Base-by-base conservation (phyloP, 2,888 invertebrate genomes). In the Galerucella pusilla region DNA sequence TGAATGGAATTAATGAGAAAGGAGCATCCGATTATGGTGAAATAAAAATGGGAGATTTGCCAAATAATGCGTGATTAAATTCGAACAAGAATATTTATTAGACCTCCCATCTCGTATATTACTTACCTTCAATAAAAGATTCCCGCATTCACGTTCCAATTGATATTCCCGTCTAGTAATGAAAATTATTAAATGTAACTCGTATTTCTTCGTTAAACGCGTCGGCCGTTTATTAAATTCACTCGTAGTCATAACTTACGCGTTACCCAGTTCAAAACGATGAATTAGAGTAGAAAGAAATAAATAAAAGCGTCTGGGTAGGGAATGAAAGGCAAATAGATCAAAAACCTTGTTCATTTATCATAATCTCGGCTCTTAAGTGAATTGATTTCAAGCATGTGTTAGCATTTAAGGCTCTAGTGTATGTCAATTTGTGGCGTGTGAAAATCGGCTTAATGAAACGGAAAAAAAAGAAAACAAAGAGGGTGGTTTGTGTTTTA, bases 151-250 rank as follows among this genome's bases (percentile, higher is more conserved):
- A 16, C 16, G 52, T 20, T 66, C 25, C 16, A 16, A 20, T 66
- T 45, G 65, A 49, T 65, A 65, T 20, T 35, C 68, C 28, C 64
- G 60, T 69, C 68, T 54, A 70, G 60, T 49, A 42, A 68, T 70
- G 66, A 70, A 54, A 60, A 59, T 66, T 52, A 69, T 69, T 74
- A 57, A 66, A 70, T 74, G 52, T 42, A 66, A 65, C 46, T 42
- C 49, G 59, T 74, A 74, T 60, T 65, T 74, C 74, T 60, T 69
- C 70, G 69, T 74, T 74, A 70, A 60, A 49, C 28, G 69, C 49
- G 74, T 74, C 74, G 66, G 60, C 59, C 25, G 60, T 25, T 74
- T 68, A 70, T 66, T 69, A 66, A 74, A 20, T 59, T 46, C 72
- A 45, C n/a, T 63, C 16, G 9, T 9, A 57, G 57, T 42, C 35